Percentiles rank a stretch among this genome's conserved stretches.
phyloP scores from a whole-genome alignment of 2,113 vertebrate genomes.

The Hemibagrus wyckioides region DNA sequence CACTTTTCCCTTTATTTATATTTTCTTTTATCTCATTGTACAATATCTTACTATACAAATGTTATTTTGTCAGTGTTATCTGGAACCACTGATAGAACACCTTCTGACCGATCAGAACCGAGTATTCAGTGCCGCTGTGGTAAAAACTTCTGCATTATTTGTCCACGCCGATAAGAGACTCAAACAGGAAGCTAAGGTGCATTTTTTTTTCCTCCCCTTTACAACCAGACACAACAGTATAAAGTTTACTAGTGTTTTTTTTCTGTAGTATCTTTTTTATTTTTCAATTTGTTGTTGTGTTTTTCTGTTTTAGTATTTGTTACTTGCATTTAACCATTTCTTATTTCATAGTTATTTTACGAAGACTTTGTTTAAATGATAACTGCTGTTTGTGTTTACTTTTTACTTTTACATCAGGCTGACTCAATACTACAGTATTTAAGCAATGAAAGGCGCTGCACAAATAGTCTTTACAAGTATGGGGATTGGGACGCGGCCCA shows the following conservation, averaged over 20 bases:
- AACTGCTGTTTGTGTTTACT: not conserved
- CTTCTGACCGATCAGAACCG: not conserved
- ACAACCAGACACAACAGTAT: not conserved
- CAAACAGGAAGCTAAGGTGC: not conserved
- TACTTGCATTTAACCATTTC: not conserved
- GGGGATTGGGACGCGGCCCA: not conserved
- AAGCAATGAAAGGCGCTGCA: not conserved
- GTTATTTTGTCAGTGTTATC: not conserved
- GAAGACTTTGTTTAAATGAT: not conserved
- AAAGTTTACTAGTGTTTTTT: not conserved
- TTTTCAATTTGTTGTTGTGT: not conserved
- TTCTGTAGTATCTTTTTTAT: not conserved
- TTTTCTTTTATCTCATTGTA: not conserved
- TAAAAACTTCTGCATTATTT: not conserved
- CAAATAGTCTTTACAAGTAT: not conserved
- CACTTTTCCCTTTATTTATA: not conserved
- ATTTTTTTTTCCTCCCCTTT: not conserved
- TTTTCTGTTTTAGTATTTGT: not conserved
- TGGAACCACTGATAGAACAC: not conserved
- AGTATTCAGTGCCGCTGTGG: not conserved
- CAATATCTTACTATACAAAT: not conserved
- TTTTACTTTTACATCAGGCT: not conserved
- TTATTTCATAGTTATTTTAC: not conserved
- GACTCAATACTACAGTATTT: not conserved
- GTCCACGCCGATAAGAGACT: not conserved